phyloP scores from a whole-genome alignment of 2,113 vertebrate species.

The Labrus mixtus region DNA sequence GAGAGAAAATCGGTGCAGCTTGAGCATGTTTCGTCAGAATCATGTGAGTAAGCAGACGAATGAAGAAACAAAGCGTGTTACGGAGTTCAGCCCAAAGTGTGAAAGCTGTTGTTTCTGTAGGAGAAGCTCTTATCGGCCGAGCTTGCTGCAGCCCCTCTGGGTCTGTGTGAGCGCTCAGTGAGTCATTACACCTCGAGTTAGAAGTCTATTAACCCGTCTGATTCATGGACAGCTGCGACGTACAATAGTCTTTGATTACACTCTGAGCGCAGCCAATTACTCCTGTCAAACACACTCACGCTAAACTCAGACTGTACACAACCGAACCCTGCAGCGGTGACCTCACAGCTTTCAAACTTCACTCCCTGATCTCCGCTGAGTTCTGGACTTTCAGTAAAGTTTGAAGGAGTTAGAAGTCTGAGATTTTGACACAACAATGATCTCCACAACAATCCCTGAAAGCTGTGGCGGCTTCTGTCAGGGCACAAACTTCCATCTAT shows the following conservation, averaged over 20 bases:
- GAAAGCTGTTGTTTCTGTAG: too few relatives aligned
- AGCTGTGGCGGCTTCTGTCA: too few relatives aligned
- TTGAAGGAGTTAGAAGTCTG: too few relatives aligned
- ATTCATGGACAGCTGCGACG: conserved; percentile 14
- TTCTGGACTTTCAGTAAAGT: too few relatives aligned
- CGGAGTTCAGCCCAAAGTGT: not conserved
- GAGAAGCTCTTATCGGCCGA: too few relatives aligned
- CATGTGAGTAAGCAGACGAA: not conserved
- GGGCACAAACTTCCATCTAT: too few relatives aligned
- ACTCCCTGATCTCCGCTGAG: not conserved
- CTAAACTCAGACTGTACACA: not conserved
- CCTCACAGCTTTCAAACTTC: not conserved
- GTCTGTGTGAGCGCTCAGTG: not conserved
- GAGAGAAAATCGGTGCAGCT: too few relatives aligned
- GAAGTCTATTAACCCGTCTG: not conserved
- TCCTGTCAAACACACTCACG: not conserved
- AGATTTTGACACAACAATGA: too few relatives aligned
- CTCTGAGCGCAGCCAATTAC: not conserved
- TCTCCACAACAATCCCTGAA: too few relatives aligned
- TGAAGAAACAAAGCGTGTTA: not conserved
- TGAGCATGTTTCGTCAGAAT: not conserved
- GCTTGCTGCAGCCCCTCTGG: conserved; percentile 6
- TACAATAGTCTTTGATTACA: not conserved
- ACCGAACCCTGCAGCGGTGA: not conserved
- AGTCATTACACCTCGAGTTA: not conserved